These are phyloP conservation scores for Stercorarius parasiticus DNA, from an alignment of 2,113 vertebrate genomes.

Conservation along the genomic window DNA sequence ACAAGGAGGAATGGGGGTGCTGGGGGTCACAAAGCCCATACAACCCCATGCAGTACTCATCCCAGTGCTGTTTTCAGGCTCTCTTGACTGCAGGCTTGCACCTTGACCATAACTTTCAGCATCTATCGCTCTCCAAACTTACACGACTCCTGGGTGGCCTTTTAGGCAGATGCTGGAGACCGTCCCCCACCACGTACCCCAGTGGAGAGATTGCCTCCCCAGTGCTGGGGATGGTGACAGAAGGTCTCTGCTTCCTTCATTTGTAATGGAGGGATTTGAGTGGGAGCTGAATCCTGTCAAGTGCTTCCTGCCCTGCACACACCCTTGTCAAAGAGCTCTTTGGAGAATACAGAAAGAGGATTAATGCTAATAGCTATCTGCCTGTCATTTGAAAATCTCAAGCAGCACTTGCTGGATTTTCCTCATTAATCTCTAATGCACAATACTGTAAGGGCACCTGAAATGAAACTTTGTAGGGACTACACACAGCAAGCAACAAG, in stretches of 20 bases:
- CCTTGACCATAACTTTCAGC: neutral
- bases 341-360: slow-evolving; percentile 62
- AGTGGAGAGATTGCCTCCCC: neutral
- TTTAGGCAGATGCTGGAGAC: neutral
- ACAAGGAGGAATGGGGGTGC: neutral
- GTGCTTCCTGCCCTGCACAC: slow-evolving; percentile 61
- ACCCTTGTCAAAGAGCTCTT: slow-evolving; percentile 59
- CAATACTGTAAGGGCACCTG: neutral
- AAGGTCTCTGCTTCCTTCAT: neutral
- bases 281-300: slow-evolving; percentile 50
- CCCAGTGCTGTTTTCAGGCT: neutral
- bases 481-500: neutral
- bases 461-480: neutral
- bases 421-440: neutral
- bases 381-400: slow-evolving; percentile 61
- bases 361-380: slow-evolving; percentile 65
- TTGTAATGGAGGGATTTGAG: slow-evolving; percentile 36
- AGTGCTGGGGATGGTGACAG: neutral
- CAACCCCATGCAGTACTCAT: accelerated
- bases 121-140: neutral
- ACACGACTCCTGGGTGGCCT: neutral
- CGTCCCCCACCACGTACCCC: neutral
- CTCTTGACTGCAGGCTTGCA: neutral
- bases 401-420: slow-evolving; percentile 53
- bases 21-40: neutral